Base-by-base conservation (phyloP, 2,113 vertebrate species). In the Taurulus bubalis region DNA sequence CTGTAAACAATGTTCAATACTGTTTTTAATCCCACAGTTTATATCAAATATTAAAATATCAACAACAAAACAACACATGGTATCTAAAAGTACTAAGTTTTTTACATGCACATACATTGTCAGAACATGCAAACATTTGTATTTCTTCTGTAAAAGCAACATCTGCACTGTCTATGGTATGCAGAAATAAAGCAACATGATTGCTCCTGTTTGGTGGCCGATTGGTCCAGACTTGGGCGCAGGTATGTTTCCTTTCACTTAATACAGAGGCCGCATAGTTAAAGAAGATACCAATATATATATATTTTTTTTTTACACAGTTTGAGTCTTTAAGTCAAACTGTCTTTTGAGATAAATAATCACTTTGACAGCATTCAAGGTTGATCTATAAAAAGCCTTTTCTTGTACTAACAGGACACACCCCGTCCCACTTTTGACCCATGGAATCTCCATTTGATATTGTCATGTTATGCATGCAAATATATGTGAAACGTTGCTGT, bases 1-100 rank as follows among this genome's bases (percentile, higher is more conserved):
- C 94, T 86, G 85, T 72, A 65, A 80, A 84, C 82, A 87, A 84
- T 84, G 76, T 83, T 87, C 87, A 95, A 95, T 94, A 96, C 93
- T 95, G 94, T 85, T 95, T 92, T 94, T 90, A 93, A 95, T 97
- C 95, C 96, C 94, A 87, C 75, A 92, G 93, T 97, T 96, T 92
- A 96, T 98, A 98, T 97, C 96, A 98, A 98, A 98, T 95, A 95
- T 96, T 96, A 97, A 98, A 98, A 98, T 98, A 97, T 96, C 90
- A 96, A 96, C 96, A 95, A 95, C 93, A 93, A 91, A 96, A 92
- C 93, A 96, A 94, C 95, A 97, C 95, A 95, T 96, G 79, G 96
- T 98, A 97, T 98, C 95, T 97, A 98, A 97, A 97, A 96, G 96
- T 97, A 97, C 94, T 93, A 97, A 96, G 96, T 95, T 91, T 93